Evolutionary conservation across 1,140 invertebrate genomes (phyloP), one percentile per base, ranked within the genome.

Genomic region (Oscheius sp.): DNA sequence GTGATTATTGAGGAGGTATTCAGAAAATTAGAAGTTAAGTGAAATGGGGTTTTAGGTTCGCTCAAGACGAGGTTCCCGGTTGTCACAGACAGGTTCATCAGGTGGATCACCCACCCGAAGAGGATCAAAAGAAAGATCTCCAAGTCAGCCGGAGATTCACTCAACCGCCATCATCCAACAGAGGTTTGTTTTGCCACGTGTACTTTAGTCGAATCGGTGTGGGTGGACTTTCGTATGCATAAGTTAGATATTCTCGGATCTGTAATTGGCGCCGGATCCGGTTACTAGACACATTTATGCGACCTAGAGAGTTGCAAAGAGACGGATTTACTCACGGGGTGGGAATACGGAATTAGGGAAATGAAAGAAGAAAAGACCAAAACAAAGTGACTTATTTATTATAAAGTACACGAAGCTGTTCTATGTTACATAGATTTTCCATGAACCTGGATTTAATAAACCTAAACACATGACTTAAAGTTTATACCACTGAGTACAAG

Each of bases 101-200:
- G 74, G 74, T n/a, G 59, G 68, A 28, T 68, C 74, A 29, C 73
- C 68, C 18, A 38, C 71, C 46, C 55, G 59, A 34, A 55, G 68
- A 26, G 70, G 68, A 70, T 64, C 73, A 23, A 65, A 58, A 38
- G 74, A 75, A 49, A 35, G 74, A 52, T 73, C 68, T 62, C 74
- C 74, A 32, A 73, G 68, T 28, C 74, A 75, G 68, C 74, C 74
- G 29, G 74, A 75, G 32, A 75, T 75, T 49, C 74, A 75, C 45
- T 63, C 61, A 34, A 58, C 70, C 35, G 69, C 70, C 31, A 65
- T 63, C 42, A 38, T 52, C 26, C 74, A 52, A 18, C 74, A 75
- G 68, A 73, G 73, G 73, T 74, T 45, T 49, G 62, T 66, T 34
- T 31, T 55, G 15, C 49, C 28, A 4, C 7, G 28, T 13, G 4